Conservation (phyloP, 2,797 vertebrate species). For the Pipistrellus nathusii region DNA sequence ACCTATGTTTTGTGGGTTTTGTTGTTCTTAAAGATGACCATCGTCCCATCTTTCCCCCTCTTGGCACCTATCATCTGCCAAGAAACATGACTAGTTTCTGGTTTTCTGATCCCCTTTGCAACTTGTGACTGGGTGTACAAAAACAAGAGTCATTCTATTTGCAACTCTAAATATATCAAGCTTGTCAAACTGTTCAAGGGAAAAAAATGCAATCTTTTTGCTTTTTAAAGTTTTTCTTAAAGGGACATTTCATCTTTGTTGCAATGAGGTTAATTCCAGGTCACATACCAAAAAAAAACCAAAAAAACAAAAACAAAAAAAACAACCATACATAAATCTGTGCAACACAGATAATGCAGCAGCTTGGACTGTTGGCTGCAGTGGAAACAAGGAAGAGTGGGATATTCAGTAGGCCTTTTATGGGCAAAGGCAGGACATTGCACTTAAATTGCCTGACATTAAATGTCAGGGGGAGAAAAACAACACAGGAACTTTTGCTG, state of each 20-base stretch:
- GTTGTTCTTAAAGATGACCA: background rate
- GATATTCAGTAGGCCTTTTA: background rate
- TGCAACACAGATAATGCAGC: background rate
- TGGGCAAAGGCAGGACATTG: conserved; percentile 13
- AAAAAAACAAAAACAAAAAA: background rate
- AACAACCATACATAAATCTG: background rate
- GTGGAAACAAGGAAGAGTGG: conserved; percentile 43
- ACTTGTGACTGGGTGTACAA: conserved; percentile 43
- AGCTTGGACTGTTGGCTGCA: background rate
- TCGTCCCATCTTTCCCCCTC: background rate
- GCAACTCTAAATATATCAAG: conserved; percentile 55
- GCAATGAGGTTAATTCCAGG: conserved; percentile 33
- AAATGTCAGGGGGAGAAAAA: conserved; percentile 28
- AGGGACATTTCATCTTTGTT: conserved; percentile 21
- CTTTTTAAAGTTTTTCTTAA: conserved; percentile 56
- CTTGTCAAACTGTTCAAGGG: conserved; percentile 36
- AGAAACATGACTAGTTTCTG: conserved; percentile 50
- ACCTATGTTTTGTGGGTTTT: background rate
- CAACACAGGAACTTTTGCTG: background rate
- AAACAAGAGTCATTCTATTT: conserved; percentile 34
- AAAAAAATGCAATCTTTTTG: conserved; percentile 48
- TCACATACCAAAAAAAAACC: background rate
- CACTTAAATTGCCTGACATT: background rate
- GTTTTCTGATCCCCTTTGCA: conserved; percentile 56
- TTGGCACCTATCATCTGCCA: background rate